Conservation (phyloP, 1,140 invertebrate genomes). For the Zaprionus davidi region DNA sequence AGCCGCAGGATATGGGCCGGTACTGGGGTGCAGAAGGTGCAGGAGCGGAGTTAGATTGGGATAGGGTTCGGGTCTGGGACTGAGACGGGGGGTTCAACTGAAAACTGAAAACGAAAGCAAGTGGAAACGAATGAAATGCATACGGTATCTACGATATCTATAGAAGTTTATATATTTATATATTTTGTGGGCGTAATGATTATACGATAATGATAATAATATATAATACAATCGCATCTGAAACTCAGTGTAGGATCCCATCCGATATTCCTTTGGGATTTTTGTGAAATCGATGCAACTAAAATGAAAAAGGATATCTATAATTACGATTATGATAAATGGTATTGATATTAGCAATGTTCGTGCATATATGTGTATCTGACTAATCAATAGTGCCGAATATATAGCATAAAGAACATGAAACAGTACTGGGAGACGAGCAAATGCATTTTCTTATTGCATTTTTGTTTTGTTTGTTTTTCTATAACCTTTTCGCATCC, state of each 20-base stretch:
- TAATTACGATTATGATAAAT: not conserved
- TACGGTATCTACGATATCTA: not conserved
- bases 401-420: slow-evolving; percentile 15
- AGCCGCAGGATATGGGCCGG: slow-evolving; percentile 47
- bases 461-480: not conserved
- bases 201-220: not conserved
- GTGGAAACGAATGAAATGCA: not conserved
- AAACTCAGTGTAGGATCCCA: not conserved
- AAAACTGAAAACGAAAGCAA: slow-evolving; percentile 13
- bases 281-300: not conserved
- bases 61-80: not conserved
- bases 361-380: slow-evolving; percentile 10
- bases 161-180: slow-evolving; percentile 5
- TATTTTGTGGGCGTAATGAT: not conserved
- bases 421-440: slow-evolving; percentile 17
- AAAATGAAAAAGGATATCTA: not conserved
- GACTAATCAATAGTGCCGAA: slow-evolving; percentile 19
- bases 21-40: not conserved
- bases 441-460: not conserved
- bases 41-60: not conserved
- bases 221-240: not conserved
- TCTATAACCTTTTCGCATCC: not conserved
- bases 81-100: not conserved
- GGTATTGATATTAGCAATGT: slow-evolving; percentile 25
- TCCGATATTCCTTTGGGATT: not conserved